Conservation (phyloP, 2,888 invertebrate genomes). For the Carcina quercana region DNA sequence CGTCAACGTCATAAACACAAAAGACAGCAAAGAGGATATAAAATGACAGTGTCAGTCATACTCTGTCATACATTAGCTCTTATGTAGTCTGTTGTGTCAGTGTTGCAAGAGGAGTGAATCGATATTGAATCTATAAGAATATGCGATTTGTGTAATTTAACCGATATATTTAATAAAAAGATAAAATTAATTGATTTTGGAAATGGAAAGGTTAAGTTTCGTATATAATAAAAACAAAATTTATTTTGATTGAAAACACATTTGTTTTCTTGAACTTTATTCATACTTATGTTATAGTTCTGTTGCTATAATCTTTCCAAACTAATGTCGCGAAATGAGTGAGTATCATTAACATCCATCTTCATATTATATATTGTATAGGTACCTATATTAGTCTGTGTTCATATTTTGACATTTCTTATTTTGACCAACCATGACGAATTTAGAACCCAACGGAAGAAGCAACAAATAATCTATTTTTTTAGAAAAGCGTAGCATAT, state of each 20-base stretch:
- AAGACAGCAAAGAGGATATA: conserved; percentile 12
- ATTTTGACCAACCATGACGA: neutral
- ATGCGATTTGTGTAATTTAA: neutral
- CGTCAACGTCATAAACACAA: conserved; percentile 31
- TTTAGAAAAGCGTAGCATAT: conserved; percentile 55
- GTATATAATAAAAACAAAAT: too few species aligned
- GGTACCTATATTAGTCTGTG: neutral
- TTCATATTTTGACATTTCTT: neutral
- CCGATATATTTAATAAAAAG: neutral
- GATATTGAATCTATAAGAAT: too few species aligned
- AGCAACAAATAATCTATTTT: neutral
- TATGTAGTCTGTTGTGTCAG: too few species aligned
- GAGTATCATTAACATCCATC: neutral
- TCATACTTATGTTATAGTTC: too few species aligned
- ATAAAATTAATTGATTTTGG: neutral
- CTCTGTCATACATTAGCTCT: neutral
- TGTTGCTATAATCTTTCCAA: neutral
- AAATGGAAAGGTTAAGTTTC: neutral
- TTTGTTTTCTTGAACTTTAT: too few species aligned
- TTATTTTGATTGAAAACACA: too few species aligned
- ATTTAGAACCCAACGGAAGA: too few species aligned
- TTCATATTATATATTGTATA: neutral
- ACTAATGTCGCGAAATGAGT: neutral
- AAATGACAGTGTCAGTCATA: neutral
- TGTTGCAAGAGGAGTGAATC: too few species aligned